phyloP scores from a whole-genome alignment of 2,113 vertebrate genomes.

The Nyctereutes procyonoides region DNA sequence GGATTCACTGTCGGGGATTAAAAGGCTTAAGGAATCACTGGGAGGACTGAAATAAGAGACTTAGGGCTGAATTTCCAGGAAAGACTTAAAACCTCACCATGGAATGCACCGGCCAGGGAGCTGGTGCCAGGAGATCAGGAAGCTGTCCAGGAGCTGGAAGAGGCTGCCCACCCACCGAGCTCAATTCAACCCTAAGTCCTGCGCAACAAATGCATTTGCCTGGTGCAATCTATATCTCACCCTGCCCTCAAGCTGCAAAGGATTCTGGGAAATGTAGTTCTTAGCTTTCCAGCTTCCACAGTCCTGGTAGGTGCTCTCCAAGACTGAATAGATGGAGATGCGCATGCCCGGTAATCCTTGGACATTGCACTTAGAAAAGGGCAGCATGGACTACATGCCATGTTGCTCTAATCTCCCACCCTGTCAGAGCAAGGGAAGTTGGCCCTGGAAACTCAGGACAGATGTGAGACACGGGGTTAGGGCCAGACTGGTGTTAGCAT shows the following conservation, averaged over 20 bases:
- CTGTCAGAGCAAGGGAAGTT: background rate
- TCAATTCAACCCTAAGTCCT: background rate
- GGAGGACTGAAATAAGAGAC: background rate
- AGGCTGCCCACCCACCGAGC: background rate
- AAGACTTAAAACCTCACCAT: background rate
- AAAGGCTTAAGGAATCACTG: background rate
- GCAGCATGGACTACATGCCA: rapidly evolving
- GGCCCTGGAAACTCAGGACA: background rate
- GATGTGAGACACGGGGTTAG: background rate
- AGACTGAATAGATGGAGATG: background rate
- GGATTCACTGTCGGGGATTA: background rate
- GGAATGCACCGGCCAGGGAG: too few relatives aligned
- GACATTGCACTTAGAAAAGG: background rate
- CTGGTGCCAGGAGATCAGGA: background rate
- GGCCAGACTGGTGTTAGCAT: background rate
- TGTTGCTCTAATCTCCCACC: background rate
- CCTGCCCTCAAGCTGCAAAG: background rate
- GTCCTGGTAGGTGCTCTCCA: background rate
- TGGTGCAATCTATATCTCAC: background rate
- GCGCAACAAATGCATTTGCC: rapidly evolving
- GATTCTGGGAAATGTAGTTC: constrained; percentile 20
- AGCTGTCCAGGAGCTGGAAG: background rate
- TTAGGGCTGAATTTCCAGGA: background rate
- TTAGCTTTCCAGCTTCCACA: background rate
- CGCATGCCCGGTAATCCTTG: background rate